Conservation (phyloP, 2,888 invertebrate species). For the Diarsia mendica region DNA sequence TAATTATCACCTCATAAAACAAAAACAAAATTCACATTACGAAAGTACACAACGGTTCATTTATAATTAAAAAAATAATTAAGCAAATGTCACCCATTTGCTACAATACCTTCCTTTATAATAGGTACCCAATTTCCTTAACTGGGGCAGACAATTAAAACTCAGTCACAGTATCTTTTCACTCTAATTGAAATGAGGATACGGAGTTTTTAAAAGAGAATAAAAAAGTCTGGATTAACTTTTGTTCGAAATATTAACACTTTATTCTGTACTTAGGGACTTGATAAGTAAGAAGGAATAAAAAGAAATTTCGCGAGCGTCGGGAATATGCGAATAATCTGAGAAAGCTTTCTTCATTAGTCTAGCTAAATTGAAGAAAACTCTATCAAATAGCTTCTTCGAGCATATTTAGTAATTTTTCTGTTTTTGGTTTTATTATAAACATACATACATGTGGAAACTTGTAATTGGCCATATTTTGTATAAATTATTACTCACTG, state of each 20-base stretch:
- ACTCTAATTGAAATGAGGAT: conserved; percentile 63
- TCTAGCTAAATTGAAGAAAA: too few relatives aligned
- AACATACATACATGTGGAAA: too few relatives aligned
- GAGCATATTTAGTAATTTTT: too few relatives aligned
- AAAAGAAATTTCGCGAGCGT: conserved; percentile 19
- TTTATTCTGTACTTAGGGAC: conserved; percentile 41
- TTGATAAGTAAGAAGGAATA: conserved; percentile 24
- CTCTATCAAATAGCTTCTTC: too few relatives aligned
- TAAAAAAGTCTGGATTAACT: conserved; percentile 40
- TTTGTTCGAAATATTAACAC: conserved; percentile 56
- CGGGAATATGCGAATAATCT: conserved; percentile 23
- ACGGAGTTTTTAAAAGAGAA: conserved; percentile 39
- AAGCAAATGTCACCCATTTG: conserved; percentile 47
- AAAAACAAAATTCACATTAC: conserved; percentile 23
- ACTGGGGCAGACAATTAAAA: conserved; percentile 62
- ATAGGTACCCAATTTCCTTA: conserved; percentile 62
- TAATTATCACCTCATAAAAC: conserved; percentile 21
- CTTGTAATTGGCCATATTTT: too few relatives aligned
- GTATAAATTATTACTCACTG: too few relatives aligned
- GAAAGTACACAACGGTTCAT: conserved; percentile 16
- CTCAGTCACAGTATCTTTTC: conserved; percentile 55
- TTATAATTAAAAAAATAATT: conserved; percentile 54
- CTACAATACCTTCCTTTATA: conserved; percentile 51
- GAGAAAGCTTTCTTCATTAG: conserved; percentile 9
- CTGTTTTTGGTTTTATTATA: too few relatives aligned